Conservation (phyloP, 2,888 invertebrate species). For the Siphonodentalium dalli region DNA sequence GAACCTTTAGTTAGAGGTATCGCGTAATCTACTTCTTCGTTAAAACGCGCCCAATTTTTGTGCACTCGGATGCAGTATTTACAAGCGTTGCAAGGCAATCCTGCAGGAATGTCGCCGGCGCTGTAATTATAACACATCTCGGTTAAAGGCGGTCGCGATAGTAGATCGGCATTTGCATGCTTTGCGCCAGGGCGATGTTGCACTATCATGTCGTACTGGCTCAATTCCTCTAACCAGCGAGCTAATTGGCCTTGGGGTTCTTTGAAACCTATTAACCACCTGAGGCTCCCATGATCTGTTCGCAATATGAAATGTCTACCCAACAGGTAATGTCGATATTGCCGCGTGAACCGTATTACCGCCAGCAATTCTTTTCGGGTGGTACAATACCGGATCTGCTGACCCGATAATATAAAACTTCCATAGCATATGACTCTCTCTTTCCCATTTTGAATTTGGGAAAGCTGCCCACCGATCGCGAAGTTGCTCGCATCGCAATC, state of each 20-base stretch:
- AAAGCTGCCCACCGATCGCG: too few relatives aligned
- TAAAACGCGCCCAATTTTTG: too few relatives aligned
- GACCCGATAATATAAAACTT: not conserved
- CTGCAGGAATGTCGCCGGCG: too few relatives aligned
- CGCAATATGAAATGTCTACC: not conserved
- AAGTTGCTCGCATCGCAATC: not conserved
- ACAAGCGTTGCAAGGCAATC: too few relatives aligned
- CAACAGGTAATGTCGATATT: not conserved
- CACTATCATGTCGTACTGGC: not conserved
- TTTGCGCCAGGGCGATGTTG: not conserved
- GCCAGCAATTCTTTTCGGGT: not conserved
- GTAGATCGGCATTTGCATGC: conserved; percentile 1
- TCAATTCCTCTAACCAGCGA: not conserved
- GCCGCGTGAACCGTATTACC: not conserved
- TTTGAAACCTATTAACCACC: not conserved
- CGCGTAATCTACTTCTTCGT: too few relatives aligned
- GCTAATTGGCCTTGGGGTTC: not conserved
- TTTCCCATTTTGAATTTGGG: too few relatives aligned
- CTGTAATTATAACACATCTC: too few relatives aligned
- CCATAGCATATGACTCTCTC: not conserved
- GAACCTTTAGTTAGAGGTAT: too few relatives aligned
- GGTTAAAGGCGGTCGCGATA: too few relatives aligned
- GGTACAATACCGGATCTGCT: not conserved
- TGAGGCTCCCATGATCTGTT: not conserved
- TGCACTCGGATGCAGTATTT: too few relatives aligned